A percentile compares a stretch with the other conserved stretches of the same genome.
Evolutionary conservation across 2,888 invertebrate species (phyloP).

Genomic region (Nasonovia ribisnigri): DNA sequence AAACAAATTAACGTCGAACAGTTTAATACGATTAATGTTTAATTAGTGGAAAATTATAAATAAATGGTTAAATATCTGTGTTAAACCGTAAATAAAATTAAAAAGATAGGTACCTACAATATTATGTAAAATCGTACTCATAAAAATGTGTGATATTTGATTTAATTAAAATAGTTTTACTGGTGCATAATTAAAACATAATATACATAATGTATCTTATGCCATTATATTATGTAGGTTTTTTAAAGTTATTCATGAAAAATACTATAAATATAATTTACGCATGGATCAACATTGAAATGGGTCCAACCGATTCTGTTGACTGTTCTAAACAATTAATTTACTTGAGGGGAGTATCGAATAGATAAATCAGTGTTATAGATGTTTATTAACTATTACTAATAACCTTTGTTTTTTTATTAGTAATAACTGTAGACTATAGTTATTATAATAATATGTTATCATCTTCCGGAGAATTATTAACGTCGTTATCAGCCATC

Average conservation of each 20-base stretch:
- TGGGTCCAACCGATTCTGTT: background rate
- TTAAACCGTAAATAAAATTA: background rate
- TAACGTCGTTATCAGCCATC: background rate
- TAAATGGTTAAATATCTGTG: background rate
- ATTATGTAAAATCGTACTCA: background rate
- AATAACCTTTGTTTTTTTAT: background rate
- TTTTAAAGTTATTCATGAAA: background rate
- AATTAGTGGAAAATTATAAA: background rate
- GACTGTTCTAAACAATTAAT: background rate
- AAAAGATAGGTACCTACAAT: background rate
- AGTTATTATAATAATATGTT: background rate
- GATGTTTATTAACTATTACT: background rate
- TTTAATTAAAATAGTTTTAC: background rate
- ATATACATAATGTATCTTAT: background rate
- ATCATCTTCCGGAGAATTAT: background rate
- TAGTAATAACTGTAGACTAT: no score
- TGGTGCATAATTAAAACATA: background rate
- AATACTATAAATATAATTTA: background rate
- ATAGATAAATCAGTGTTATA: background rate
- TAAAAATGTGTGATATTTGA: background rate
- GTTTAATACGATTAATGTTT: slow-evolving; percentile 11
- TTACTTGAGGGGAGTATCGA: background rate
- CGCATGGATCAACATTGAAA: background rate
- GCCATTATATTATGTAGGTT: background rate
- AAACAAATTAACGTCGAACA: background rate